Evolutionary conservation across 2,113 vertebrate genomes (phyloP).

Genomic region (Zosterops japonicus): DNA sequence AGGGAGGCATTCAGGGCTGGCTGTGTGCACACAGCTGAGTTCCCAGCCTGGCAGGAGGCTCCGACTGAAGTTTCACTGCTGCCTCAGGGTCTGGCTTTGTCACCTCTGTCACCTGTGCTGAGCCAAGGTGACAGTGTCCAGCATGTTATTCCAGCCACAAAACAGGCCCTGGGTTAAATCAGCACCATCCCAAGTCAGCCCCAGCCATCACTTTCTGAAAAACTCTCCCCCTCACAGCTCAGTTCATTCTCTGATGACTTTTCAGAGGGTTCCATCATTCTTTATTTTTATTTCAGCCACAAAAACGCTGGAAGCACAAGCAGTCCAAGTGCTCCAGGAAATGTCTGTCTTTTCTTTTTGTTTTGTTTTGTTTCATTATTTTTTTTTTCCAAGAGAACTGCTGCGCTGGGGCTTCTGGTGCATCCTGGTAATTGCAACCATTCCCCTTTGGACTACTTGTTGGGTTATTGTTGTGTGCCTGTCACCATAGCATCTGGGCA

Average conservation of each 20-base stretch:
- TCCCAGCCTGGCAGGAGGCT: not conserved
- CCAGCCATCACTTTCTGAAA: not conserved
- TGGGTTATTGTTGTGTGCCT: constrained; percentile 42
- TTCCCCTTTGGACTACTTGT: not conserved
- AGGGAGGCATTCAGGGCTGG: not conserved
- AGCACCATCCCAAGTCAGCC: not conserved
- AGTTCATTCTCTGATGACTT: not conserved
- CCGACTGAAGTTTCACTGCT: not conserved
- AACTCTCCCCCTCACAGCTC: not conserved
- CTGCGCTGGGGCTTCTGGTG: constrained; percentile 34
- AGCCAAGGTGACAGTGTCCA: not conserved
- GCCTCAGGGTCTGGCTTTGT: not conserved
- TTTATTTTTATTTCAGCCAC: constrained; percentile 39
- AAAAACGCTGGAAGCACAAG: constrained; percentile 2
- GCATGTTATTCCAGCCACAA: not conserved
- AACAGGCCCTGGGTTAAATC: not conserved
- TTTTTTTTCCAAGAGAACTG: not conserved
- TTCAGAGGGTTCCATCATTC: not conserved
- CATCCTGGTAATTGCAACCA: constrained; percentile 40
- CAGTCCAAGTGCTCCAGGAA: constrained; percentile 49
- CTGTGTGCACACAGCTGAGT: not conserved
- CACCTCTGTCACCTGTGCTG: not conserved
- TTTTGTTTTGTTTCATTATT: not conserved
- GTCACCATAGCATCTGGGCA: constrained; percentile 55
- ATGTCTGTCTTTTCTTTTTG: not conserved